These are phyloP conservation scores for Dicerorhinus sumatrensis DNA, from an alignment of 2,113 vertebrate species.

Conservation along the genomic window DNA sequence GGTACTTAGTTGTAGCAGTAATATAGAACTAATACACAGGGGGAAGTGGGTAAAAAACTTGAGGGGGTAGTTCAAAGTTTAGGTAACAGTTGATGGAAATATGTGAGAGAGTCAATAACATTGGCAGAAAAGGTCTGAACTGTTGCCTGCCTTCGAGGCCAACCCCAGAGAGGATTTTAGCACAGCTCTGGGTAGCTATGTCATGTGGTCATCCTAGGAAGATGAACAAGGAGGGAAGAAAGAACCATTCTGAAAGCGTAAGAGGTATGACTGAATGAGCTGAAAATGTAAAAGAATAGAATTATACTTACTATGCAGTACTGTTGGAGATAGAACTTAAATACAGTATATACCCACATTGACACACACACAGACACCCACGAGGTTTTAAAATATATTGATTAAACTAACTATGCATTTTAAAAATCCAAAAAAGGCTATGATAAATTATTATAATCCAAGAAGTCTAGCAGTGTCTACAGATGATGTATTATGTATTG, in stretches of 20 bases:
- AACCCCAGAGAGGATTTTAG: neutral
- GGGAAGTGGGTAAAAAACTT: accelerated
- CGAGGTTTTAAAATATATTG: neutral
- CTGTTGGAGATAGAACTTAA: neutral
- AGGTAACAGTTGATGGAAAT: neutral
- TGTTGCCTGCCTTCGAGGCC: neutral
- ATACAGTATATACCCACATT: neutral
- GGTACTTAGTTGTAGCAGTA: neutral
- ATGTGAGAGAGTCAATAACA: neutral
- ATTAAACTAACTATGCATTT: neutral
- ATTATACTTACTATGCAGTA: neutral
- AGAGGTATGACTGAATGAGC: neutral
- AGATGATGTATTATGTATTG: neutral
- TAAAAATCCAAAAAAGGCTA: neutral
- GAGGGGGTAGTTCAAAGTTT: neutral
- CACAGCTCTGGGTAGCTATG: neutral
- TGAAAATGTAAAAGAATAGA: neutral
- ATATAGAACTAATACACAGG: neutral
- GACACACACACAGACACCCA: neutral
- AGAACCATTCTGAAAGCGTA: neutral
- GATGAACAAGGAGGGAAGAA: neutral
- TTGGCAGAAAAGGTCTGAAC: neutral
- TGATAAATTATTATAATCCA: neutral
- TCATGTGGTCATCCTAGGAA: neutral
- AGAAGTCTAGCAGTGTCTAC: neutral